phyloP scores from a whole-genome alignment of 2,113 vertebrate species.

The Oryzias melastigma region DNA sequence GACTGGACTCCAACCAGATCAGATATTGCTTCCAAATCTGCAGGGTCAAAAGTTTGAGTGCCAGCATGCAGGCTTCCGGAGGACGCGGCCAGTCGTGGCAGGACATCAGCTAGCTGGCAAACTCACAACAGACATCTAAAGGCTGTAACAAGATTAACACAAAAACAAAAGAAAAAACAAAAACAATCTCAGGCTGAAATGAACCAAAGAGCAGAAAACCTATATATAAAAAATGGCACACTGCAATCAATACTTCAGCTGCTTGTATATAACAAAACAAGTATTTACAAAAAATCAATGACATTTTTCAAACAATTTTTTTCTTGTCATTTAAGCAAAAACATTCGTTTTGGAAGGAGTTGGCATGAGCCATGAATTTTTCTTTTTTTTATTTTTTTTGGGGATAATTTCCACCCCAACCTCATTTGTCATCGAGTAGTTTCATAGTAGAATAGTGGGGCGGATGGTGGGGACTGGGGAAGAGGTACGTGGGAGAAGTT shows the following conservation, averaged over 20 bases:
- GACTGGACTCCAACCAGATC: conserved; percentile 32
- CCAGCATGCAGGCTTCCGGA: conserved; percentile 28
- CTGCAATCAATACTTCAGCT: conserved; percentile 80
- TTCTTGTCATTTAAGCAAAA: conserved; percentile 70
- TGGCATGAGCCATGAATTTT: conserved; percentile 56
- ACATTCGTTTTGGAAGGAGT: conserved; percentile 68
- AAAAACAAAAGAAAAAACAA: conserved; percentile 14
- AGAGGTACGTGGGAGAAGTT: conserved; percentile 21
- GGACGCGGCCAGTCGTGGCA: conserved; percentile 53
- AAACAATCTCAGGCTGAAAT: conserved; percentile 52
- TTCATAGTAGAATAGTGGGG: conserved; percentile 44
- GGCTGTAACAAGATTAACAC: conserved; percentile 68
- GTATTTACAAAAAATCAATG: conserved; percentile 81
- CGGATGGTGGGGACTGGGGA: conserved; percentile 18
- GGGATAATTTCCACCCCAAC: conserved; percentile 41
- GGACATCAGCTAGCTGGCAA: conserved; percentile 75
- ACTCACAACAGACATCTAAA: conserved; percentile 78
- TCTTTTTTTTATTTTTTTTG: conserved; percentile 21
- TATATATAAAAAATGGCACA: conserved; percentile 79
- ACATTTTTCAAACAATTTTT: conserved; percentile 59
- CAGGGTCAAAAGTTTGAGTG: conserved; percentile 29
- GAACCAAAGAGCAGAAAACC: conserved; percentile 50
- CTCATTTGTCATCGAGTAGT: conserved; percentile 47
- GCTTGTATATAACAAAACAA: conserved; percentile 80
- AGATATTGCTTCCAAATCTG: conserved; percentile 35